phyloP scores from a whole-genome alignment of 2,797 vertebrate genomes.

The Coregonus ussuriensis region DNA sequence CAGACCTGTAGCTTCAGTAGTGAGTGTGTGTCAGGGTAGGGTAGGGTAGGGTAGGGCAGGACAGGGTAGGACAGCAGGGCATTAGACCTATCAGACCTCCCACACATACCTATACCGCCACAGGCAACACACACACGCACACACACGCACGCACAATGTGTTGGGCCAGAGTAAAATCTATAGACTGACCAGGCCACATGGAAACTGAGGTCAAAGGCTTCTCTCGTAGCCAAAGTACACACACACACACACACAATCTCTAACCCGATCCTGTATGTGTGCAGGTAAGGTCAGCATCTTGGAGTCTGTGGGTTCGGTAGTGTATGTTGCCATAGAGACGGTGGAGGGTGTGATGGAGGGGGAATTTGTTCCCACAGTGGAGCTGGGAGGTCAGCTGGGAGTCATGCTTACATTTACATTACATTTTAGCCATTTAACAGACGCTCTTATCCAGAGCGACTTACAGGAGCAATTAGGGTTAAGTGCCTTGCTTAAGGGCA shows the following conservation, averaged over 20 bases:
- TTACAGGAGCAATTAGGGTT: no score
- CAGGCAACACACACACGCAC: background rate
- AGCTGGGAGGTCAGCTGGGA: constrained; percentile 53
- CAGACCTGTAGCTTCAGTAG: constrained; percentile 73
- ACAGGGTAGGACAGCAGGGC: background rate
- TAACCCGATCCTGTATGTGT: background rate
- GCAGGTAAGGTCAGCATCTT: background rate
- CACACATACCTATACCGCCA: background rate
- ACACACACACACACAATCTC: background rate
- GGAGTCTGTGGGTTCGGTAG: constrained; percentile 2
- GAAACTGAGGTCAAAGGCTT: background rate
- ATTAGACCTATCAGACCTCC: background rate
- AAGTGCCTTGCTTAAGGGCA: no score
- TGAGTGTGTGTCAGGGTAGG: constrained; percentile 54
- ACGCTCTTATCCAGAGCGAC: no score
- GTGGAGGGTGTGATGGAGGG: constrained; percentile 71
- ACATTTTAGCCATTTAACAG: no score
- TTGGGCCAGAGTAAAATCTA: background rate
- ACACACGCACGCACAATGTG: background rate
- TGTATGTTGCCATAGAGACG: constrained; percentile 77
- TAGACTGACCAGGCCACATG: background rate
- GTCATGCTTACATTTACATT: no score
- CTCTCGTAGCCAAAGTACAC: background rate
- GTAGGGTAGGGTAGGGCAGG: background rate
- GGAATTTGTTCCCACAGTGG: constrained; percentile 77